A percentile compares a stretch with the other conserved stretches of the same genome.
Evolutionary conservation across 2,113 vertebrate species (phyloP).

Genomic region (Equus przewalskii): DNA sequence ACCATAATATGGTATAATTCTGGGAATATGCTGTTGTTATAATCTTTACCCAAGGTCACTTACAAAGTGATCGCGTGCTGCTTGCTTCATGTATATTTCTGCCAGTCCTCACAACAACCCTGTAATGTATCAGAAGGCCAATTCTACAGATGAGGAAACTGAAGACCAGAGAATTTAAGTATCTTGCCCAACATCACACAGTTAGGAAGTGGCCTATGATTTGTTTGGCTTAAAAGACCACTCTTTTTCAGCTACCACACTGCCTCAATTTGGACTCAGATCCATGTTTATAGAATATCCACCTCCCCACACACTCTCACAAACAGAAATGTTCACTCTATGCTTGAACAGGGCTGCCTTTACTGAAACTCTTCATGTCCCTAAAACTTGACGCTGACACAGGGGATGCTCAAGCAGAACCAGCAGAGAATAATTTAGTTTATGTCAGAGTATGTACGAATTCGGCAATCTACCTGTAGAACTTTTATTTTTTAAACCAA

Average conservation of each 20-base stretch:
- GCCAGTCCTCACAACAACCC: not conserved
- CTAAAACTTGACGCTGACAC: not conserved
- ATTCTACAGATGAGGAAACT: conserved; percentile 7
- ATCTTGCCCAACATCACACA: not conserved
- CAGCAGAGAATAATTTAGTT: not conserved
- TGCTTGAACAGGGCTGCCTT: not conserved
- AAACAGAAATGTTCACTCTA: not conserved
- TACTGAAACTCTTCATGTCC: not conserved
- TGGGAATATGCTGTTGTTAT: not conserved
- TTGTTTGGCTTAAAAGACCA: not conserved
- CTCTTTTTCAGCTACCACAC: not conserved
- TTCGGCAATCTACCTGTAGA: not conserved
- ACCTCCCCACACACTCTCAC: no score
- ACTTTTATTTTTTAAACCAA: not conserved
- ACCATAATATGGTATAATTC: not conserved
- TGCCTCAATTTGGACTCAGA: not conserved
- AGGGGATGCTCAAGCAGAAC: not conserved
- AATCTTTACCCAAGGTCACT: not conserved
- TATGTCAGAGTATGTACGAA: not conserved
- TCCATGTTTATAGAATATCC: not conserved
- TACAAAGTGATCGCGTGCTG: not conserved
- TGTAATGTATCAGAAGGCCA: not conserved
- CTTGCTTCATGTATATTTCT: not conserved
- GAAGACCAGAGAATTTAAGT: not conserved
- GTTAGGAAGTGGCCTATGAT: not conserved